Percentiles rank a stretch among this genome's conserved stretches.
These are phyloP conservation scores for Eupristina koningsbergeri DNA, from an alignment of 1,140 invertebrate species.

Conservation along the genomic window DNA sequence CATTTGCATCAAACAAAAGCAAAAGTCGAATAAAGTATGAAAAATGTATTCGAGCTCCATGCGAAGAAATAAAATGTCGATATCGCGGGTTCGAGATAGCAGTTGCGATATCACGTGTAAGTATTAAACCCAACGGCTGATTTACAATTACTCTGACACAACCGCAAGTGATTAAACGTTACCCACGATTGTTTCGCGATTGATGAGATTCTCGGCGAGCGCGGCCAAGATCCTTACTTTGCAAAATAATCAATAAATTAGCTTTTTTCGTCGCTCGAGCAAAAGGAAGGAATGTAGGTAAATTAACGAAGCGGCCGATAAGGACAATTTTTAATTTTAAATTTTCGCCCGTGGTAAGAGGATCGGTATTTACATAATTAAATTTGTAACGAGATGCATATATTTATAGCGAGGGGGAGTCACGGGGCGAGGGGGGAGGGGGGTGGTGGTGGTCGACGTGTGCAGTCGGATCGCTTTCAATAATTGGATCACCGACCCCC, in stretches of 20 bases:
- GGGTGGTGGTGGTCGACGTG: too few relatives aligned
- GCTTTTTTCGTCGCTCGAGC: constrained; percentile 50
- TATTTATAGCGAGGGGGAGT: too few relatives aligned
- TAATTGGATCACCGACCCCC: not conserved
- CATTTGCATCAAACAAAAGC: not conserved
- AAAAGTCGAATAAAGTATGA: not conserved
- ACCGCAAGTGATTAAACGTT: constrained; percentile 20
- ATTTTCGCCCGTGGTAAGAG: too few relatives aligned
- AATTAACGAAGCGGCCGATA: constrained; percentile 1
- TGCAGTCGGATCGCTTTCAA: not conserved
- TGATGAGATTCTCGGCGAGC: constrained; percentile 3
- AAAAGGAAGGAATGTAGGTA: not conserved
- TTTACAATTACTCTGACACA: constrained; percentile 24
- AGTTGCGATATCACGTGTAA: not conserved
- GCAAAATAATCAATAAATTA: constrained; percentile 56
- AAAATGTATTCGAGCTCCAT: not conserved
- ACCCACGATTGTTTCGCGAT: constrained; percentile 17
- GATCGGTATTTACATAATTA: not conserved
- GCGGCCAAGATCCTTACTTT: constrained; percentile 6
- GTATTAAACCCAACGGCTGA: constrained; percentile 8
- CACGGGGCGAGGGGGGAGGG: not conserved
- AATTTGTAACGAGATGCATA: not conserved
- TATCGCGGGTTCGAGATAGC: constrained; percentile 7
- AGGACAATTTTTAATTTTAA: constrained; percentile 5
- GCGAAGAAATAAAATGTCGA: constrained; percentile 33